phyloP scores from a whole-genome alignment of 2,888 invertebrate species.

The Chouioia cunea region DNA sequence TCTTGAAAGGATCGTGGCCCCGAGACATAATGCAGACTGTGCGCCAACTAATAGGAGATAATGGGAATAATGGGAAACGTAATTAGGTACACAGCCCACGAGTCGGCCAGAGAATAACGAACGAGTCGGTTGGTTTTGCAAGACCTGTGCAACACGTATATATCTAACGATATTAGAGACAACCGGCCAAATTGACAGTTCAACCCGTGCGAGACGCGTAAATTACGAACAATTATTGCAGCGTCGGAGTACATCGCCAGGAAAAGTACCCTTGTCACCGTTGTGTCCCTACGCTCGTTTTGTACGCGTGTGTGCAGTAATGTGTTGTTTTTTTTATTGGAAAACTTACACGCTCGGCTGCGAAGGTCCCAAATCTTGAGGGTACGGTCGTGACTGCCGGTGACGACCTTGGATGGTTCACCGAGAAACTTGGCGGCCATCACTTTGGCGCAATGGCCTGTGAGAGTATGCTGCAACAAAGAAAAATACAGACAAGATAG shows the following conservation, averaged over 20 bases:
- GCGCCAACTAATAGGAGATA: slow-evolving; percentile 58
- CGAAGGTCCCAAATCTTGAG: slow-evolving; percentile 98
- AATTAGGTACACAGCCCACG: too few relatives aligned
- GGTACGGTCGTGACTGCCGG: slow-evolving; percentile 98
- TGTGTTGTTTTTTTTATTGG: slow-evolving; percentile 20
- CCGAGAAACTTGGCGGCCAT: slow-evolving; percentile 96
- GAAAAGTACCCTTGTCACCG: too few relatives aligned
- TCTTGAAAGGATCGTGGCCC: slow-evolving; percentile 54
- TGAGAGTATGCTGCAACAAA: slow-evolving; percentile 85
- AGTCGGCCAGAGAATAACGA: neutral
- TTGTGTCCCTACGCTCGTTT: too few relatives aligned
- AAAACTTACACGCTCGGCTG: slow-evolving; percentile 85
- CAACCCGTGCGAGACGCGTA: slow-evolving; percentile 8
- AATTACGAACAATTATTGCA: slow-evolving; percentile 44
- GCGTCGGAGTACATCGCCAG: too few relatives aligned
- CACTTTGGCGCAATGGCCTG: slow-evolving; percentile 97
- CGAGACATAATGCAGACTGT: slow-evolving; percentile 49
- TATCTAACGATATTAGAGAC: slow-evolving; percentile 35
- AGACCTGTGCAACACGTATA: slow-evolving; percentile 1
- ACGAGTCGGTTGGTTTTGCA: neutral
- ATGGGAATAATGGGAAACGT: slow-evolving; percentile 58
- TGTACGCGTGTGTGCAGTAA: too few relatives aligned
- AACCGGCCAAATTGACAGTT: slow-evolving; percentile 36
- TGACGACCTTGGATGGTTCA: slow-evolving; percentile 92
- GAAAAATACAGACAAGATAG: slow-evolving; percentile 36